phyloP scores from a whole-genome alignment of 2,113 vertebrate genomes.

The Haplochromis vanheusdeni region DNA sequence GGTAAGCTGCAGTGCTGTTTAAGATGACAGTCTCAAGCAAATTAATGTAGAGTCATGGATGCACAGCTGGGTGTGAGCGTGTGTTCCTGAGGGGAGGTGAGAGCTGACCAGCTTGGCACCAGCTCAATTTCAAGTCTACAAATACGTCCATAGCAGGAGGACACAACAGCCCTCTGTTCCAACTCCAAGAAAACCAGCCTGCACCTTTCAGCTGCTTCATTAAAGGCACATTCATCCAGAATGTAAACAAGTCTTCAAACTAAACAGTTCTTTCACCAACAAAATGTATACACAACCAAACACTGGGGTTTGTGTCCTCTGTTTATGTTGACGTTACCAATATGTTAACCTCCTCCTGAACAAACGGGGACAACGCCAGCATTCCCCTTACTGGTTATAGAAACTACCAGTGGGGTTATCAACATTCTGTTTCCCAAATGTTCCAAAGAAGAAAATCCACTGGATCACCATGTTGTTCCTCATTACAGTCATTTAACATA shows the following conservation, averaged over 20 bases:
- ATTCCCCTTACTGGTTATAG: background rate
- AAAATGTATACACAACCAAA: background rate
- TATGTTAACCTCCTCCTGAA: background rate
- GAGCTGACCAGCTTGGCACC: slow-evolving; percentile 30
- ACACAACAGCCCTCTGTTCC: background rate
- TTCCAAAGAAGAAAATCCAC: background rate
- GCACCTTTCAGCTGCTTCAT: background rate
- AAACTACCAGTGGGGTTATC: background rate
- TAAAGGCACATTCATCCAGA: background rate
- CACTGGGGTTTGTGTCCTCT: background rate
- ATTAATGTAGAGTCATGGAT: background rate
- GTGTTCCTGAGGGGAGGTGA: background rate
- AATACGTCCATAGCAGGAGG: background rate
- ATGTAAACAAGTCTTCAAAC: background rate
- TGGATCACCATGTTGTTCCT: background rate
- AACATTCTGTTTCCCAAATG: fast-evolving
- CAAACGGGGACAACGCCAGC: fast-evolving
- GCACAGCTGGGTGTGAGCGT: background rate
- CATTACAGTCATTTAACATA: background rate
- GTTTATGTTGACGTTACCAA: background rate
- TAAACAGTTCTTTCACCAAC: background rate
- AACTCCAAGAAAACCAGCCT: background rate
- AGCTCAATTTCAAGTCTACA: background rate
- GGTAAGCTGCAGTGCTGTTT: background rate
- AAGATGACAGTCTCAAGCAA: background rate